Evolutionary conservation across 2,888 invertebrate species (phyloP), one percentile per base, ranked within the genome.

Genomic region (Anorthoa munda): DNA sequence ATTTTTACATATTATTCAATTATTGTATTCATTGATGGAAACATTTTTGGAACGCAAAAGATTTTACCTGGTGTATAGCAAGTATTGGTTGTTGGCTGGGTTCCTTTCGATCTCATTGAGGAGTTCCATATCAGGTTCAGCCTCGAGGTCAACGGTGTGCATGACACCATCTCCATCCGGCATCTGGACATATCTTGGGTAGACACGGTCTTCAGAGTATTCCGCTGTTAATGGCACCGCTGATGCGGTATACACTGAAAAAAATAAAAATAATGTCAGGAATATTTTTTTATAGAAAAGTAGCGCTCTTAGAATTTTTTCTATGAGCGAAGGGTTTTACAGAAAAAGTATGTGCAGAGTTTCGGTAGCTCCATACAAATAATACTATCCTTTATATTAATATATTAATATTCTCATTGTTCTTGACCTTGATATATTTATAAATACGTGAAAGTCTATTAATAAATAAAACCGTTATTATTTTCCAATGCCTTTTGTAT

Each of bases 111-210:
- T 79, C 18, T 92, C 90, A 0, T 86, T 71, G 4, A 93, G 64
- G 7, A 91, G 55, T 50, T 88, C 86, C 77, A 73, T 75, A 75
- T 93, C 87, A 12, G 88, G 88, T 60, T 90, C 86, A 0, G 85
- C 92, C 60, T 90, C 85, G 0, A 93, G 88, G 69, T 93, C 93
- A 12, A 93, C 91, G 5, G 70, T 76, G 63, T 90, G 92, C 48
- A 87, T 72, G 26, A 87, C 72, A 7, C 91, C 92, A 0, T 92
- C 89, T 2, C 87, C 91, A 79, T 88, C 92, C 2, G 92, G 90
- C 66, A 92, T 88, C 59, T 90, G 80, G 31, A 93, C 88, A 79
- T 67, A 91, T 17, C 92, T 84, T 3, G 90, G 87, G 81, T 92
- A 92, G 7, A 66, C 73, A n/a, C 70, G 81, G 4, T 81, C 71